Base-by-base conservation (phyloP, 92 coral and sea anemone genomes). In the Muricea muricata region DNA sequence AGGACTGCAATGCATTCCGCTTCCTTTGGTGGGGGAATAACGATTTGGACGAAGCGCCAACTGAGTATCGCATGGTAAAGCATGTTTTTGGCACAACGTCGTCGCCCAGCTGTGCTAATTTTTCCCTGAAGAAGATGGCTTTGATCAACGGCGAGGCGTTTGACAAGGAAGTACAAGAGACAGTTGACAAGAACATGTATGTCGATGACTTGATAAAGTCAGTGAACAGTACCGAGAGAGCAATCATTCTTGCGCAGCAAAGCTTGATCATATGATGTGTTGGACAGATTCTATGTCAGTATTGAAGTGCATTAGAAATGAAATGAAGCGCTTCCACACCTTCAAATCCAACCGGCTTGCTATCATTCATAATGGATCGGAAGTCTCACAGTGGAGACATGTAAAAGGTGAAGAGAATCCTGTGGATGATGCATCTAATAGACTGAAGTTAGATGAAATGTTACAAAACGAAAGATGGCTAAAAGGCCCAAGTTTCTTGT, bases 21-120 rank as follows among this genome's bases (percentile, higher is more conserved):
- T 42, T 86, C 55, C 54, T 86, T 25, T 86, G 85, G 90, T 86
- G 90, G 90, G 72, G 54, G 39, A 56, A 68, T 20, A 57, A 60
- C 17, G 73, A 86, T 26, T 79, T 32, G 60, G 3, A 57, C 23
- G 32, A 67, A 40, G 84, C 61, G 37, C 89, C 89, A 0, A 70
- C 58, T 15, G 89, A 86, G 21, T 86, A 86, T 39, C 71, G 67
- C 33, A 76, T 78, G 80, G 34, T 63, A 42, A 74, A 77, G 32
- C 84, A 67, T 65, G 57, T 84, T 29, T 83, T 83, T 28, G 81
- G 87, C 4, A 81, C 87, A 10, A 83, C 80, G 35, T 83, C 87
- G 10, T 83, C 87, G 23, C 87, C 87, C 15, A 83, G 87, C 46
- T 83, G 45, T 65, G 60, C 60, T 4, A 52, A 52, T 13, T 6